Percentiles rank a stretch among this genome's conserved stretches.
phyloP scores from a whole-genome alignment of 2,113 vertebrate species.

The Heloderma charlesbogerti region DNA sequence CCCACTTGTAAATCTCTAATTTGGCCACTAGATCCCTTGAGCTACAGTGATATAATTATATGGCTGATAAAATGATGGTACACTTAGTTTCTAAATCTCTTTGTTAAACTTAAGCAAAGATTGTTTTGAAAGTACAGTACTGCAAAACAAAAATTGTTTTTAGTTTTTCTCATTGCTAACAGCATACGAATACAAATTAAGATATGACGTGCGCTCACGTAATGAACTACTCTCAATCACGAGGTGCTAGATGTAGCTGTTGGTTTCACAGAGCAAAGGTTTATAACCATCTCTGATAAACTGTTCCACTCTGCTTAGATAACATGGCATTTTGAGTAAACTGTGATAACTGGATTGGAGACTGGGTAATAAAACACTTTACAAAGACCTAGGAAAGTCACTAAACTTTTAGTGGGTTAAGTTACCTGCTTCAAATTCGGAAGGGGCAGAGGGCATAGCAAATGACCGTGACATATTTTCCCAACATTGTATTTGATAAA shows the following conservation, averaged over 20 bases:
- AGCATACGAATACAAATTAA: background rate
- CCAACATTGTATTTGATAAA: background rate
- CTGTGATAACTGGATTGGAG: background rate
- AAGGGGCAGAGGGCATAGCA: background rate
- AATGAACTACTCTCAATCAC: background rate
- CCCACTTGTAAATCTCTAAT: background rate
- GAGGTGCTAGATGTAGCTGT: background rate
- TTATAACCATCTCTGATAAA: conserved; percentile 23
- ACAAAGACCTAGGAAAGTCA: background rate
- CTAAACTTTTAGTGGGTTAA: background rate
- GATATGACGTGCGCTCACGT: conserved; percentile 6
- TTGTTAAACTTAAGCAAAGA: background rate
- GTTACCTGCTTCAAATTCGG: background rate
- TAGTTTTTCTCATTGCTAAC: background rate
- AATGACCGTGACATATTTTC: background rate
- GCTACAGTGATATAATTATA: background rate
- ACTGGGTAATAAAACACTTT: conserved; percentile 14
- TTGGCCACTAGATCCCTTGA: background rate
- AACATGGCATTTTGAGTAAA: background rate
- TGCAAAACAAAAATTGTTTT: background rate
- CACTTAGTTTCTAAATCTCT: background rate
- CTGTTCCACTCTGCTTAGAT: conserved; percentile 16
- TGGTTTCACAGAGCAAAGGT: background rate
- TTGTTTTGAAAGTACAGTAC: background rate
- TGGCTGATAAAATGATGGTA: background rate